A percentile compares a stretch with the other conserved stretches of the same genome.
These are phyloP conservation scores for Leptinotarsa lineolata DNA, from an alignment of 1,140 invertebrate genomes.

Conservation along the genomic window DNA sequence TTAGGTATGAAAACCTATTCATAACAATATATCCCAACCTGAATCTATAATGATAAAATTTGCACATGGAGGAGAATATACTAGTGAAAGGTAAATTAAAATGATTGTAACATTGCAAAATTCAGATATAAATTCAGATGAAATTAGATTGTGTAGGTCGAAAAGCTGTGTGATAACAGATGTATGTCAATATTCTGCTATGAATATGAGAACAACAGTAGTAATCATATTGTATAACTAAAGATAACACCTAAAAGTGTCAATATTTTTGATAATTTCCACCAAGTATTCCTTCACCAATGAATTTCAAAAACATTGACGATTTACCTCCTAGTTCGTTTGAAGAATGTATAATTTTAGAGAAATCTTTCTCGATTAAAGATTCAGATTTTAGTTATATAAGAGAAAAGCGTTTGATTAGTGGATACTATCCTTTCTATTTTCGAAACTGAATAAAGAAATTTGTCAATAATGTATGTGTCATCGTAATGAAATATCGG, in stretches of 20 bases:
- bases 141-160: not conserved
- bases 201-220: not conserved
- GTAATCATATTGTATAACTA: not conserved
- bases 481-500: not conserved
- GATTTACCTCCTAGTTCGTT: not conserved
- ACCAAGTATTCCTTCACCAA: not conserved
- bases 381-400: not conserved
- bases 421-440: not conserved
- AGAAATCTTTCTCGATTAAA: not conserved
- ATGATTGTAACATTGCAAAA: not conserved
- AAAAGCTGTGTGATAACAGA: not conserved
- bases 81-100: not conserved
- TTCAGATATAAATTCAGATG: not conserved
- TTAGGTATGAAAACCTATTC: no score
- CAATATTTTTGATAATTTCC: not conserved
- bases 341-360: not conserved
- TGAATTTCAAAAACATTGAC: not conserved
- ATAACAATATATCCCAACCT: not conserved
- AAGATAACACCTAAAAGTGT: not conserved
- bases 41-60: not conserved
- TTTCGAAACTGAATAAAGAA: not conserved
- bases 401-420: not conserved
- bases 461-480: not conserved
- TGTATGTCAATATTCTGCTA: not conserved
- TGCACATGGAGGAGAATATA: not conserved